A percentile compares a stretch with the other conserved stretches of the same genome.
phyloP scores from a whole-genome alignment of 2,113 vertebrate species.

The Corythornis madagascariensis region DNA sequence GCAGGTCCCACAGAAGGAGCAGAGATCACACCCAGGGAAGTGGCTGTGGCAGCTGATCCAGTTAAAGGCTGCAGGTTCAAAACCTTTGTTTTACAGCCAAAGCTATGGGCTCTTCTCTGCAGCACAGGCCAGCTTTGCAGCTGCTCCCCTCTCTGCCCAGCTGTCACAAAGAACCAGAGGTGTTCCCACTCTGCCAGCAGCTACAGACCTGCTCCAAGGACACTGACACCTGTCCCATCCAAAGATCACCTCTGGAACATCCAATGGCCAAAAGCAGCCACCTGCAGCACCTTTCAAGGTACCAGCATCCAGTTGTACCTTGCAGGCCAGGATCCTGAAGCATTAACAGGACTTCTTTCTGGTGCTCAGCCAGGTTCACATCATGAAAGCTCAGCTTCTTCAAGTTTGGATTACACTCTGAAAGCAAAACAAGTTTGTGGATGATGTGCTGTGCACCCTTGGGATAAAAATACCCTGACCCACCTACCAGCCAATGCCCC shows the following conservation, averaged over 20 bases:
- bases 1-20: not conserved
- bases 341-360: conserved; percentile 82
- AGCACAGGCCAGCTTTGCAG: not conserved
- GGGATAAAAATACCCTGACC: not conserved
- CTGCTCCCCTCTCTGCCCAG: not conserved
- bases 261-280: not conserved
- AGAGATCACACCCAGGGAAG: not conserved
- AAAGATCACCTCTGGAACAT: not conserved
- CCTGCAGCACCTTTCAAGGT: not conserved
- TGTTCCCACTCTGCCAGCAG: not conserved
- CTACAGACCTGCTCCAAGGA: not conserved
- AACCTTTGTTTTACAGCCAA: not conserved
- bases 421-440: conserved; percentile 19
- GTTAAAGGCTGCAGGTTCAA: not conserved
- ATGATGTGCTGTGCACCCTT: not conserved
- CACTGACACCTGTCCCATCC: not conserved
- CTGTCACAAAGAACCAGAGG: not conserved
- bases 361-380: conserved; percentile 82
- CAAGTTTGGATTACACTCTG: conserved; percentile 77
- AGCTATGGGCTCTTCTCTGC: not conserved
- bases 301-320: conserved; percentile 67
- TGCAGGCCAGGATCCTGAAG: conserved; percentile 79
- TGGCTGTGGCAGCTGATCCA: not conserved
- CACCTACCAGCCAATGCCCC: not conserved
- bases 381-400: conserved; percentile 83